These are phyloP conservation scores for Apodemus agrarius DNA, from an alignment of 2,797 vertebrate species.

Conservation along the genomic window DNA sequence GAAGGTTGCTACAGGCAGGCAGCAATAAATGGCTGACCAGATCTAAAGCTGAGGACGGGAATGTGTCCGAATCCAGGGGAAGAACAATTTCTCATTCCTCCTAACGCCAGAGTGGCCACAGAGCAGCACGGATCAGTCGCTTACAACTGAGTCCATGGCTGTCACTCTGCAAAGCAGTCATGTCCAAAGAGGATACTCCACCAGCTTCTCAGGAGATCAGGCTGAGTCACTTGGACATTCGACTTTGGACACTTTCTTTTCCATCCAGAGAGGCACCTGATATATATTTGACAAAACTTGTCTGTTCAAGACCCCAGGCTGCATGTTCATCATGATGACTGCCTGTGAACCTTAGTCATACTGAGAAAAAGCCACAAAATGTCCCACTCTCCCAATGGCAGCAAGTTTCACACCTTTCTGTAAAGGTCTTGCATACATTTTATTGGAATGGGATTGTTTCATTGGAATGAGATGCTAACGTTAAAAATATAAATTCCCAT, in stretches of 20 bases:
- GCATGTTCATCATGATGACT: neutral
- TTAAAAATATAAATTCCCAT: neutral
- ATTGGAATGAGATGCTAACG: neutral
- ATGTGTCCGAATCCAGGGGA: no score
- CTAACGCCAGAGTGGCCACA: neutral
- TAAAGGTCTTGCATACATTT: neutral
- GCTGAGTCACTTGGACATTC: neutral
- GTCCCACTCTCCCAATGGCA: no score
- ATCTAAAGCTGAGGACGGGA: neutral
- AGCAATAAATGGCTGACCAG: neutral
- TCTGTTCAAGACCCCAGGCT: conserved; percentile 31
- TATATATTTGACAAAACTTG: neutral
- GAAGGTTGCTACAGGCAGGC: neutral
- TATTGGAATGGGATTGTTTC: neutral
- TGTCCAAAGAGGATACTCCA: neutral
- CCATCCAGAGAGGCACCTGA: conserved; percentile 18
- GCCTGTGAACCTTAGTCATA: neutral
- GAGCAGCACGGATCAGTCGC: neutral
- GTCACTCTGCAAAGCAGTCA: neutral
- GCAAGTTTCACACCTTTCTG: no score
- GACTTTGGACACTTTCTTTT: neutral
- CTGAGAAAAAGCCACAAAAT: neutral
- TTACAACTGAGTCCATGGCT: neutral
- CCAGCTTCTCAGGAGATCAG: neutral
- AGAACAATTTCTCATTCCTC: neutral